These are phyloP conservation scores for Hypomecis punctinalis DNA, from an alignment of 2,888 invertebrate species.

Conservation along the genomic window DNA sequence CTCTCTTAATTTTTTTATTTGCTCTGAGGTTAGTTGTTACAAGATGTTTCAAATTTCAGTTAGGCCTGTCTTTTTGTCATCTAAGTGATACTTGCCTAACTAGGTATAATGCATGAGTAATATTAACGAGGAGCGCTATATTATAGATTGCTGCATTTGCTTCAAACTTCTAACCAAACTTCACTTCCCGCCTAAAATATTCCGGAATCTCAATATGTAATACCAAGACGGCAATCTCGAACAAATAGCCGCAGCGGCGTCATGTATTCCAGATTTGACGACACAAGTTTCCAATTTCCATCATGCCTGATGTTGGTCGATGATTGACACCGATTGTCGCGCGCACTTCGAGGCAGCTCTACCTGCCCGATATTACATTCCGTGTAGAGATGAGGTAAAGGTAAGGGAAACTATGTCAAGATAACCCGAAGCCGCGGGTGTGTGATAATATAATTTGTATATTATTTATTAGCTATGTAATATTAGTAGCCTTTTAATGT, in stretches of 20 bases:
- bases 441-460: no score
- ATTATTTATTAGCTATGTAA: no score
- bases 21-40: no score
- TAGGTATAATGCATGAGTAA: no score
- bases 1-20: no score
- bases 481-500: no score
- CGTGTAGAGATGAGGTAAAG: constrained; percentile 25
- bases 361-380: constrained; percentile 38
- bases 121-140: no score
- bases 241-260: constrained; percentile 1
- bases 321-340: constrained; percentile 38
- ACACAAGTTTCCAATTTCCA: constrained; percentile 23
- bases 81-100: no score
- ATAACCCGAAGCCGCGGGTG: neutral
- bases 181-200: neutral
- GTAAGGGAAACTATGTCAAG: neutral
- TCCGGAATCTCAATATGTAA: constrained; percentile 4
- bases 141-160: no score
- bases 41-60: no score
- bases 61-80: no score
- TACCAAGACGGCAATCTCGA: constrained; percentile 7
- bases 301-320: constrained; percentile 13
- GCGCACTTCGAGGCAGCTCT: constrained; percentile 33
- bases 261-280: constrained; percentile 15
- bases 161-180: neutral